Conservation (phyloP, 2,113 vertebrate species). For the Hipposideros armiger region DNA sequence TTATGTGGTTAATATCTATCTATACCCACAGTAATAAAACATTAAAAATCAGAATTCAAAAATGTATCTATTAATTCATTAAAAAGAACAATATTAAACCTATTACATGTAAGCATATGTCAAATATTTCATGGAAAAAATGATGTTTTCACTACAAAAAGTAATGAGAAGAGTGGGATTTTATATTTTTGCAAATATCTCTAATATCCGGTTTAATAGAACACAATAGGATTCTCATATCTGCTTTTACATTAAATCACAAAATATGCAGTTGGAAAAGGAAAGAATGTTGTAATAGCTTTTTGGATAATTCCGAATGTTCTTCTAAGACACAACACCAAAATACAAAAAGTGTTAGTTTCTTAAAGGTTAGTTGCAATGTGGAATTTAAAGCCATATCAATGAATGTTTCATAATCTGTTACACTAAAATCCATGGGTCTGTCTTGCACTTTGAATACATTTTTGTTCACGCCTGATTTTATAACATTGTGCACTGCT, state of each 20-base stretch:
- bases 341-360: background rate
- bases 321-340: conserved; percentile 17
- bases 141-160: background rate
- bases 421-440: background rate
- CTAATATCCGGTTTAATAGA: background rate
- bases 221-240: background rate
- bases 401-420: background rate
- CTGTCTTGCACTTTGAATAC: background rate
- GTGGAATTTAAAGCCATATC: background rate
- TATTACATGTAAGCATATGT: background rate
- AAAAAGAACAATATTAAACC: background rate
- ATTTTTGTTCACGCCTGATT: background rate
- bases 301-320: conserved; percentile 1
- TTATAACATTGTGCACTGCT: background rate
- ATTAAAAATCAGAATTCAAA: background rate
- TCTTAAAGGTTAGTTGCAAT: background rate
- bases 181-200: background rate
- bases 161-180: background rate
- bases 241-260: conserved; percentile 19
- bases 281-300: background rate
- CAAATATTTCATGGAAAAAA: background rate
- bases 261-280: background rate
- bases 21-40: background rate
- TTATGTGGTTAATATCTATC: background rate
- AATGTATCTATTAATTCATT: background rate